Evolutionary conservation across 2,113 vertebrate species (phyloP), one percentile per base, ranked within the genome.

Genomic region (Bos taurus): DNA sequence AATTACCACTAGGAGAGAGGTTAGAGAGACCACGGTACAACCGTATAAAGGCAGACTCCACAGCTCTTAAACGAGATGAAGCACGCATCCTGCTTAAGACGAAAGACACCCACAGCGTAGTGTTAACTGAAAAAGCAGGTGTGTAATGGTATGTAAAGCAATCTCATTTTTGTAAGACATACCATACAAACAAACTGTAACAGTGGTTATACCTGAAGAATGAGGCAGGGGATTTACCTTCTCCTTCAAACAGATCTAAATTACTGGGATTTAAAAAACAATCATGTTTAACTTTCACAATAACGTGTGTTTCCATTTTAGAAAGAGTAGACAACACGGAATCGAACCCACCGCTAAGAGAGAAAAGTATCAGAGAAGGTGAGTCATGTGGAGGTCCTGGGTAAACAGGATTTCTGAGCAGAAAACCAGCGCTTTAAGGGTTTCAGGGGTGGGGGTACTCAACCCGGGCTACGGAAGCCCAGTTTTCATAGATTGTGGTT

Each of bases 381-480:
- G 33, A 52, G 43, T 7, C 64, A 54, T 11, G 5, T 3, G 40
- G 19, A 36, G 54, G 28, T 26, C 52, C 5, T 62, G 21, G 60
- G 30, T 81, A n/a, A 57, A 23, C 0, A 83, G 30, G 14, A 16
- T 26, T 82, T 88, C 60, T 62, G 57, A 67, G 43, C 26, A 19
- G 52, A 59, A 78, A 59, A 59, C n/a, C 64, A 64, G 19, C 1
- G 7, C 36, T 59, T 46, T 30, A 52, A 19, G 30, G 54, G 3
- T 26, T 48, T 48, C 1, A 5, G 17, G n/a, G 19, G 2, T n/a
- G 1, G 25, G 4, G 3, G 36, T 6, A 23, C 43, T 62, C 36
- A 5, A 9, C 15, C 87, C 80, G n/a, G n/a, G 50, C 28, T 40
- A 12, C 3, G 3, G 28, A 74, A 54, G 60, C n/a, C 59, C 59